Base-by-base conservation (phyloP, 2,888 invertebrate species). In the Hydroisotoma schaefferi region DNA sequence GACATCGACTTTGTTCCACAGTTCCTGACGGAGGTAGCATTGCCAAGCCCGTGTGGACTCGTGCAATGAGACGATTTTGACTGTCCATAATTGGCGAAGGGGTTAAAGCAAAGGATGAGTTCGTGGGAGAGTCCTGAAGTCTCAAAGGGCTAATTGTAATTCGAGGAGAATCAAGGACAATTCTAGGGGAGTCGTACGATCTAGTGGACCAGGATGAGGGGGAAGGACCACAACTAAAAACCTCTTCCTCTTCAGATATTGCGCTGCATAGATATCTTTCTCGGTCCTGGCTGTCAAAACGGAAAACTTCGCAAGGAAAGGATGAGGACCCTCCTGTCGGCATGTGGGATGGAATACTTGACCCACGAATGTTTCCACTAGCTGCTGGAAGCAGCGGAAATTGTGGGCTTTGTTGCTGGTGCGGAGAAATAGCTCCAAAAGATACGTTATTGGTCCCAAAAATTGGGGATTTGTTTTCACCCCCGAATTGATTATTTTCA, bases 131-230 rank as follows among this genome's bases (percentile, higher is more conserved):
- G 57, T 67, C 64, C 57, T 62, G 60, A 55, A 68, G 56, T 59
- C 65, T 59, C 53, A 69, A 40, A 26, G 69, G 69, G 58, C 70
- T 80, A 27, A 70, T 71, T 33, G 73, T 73, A 25, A 74, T 71
- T 53, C 73, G 68, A n/a, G 74, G 74, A 0, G 74, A 74, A 52
- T 74, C 73, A 4, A 81, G 80, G 49, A 76, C 76, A 68, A 82
- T 81, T 67, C 81, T 81, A 51, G 80, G 81, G 22, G 79, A 82
- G 68, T 80, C 80, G 70, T 80, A 81, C 18, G 81, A 81, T 59
- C 81, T 79, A 6, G 81, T 73, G 6, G 73, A 73, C 20, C 69
- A 63, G 3, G 73, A 68, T 12, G 73, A 73, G 29, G 68, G 70
- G 40, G 71, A 72, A 49, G 72, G 71, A 27, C 69, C 80, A 2